Evolutionary conservation across 2,797 vertebrate species (phyloP), one percentile per base, ranked within the genome.

Genomic region (Lagocephalus sceleratus): DNA sequence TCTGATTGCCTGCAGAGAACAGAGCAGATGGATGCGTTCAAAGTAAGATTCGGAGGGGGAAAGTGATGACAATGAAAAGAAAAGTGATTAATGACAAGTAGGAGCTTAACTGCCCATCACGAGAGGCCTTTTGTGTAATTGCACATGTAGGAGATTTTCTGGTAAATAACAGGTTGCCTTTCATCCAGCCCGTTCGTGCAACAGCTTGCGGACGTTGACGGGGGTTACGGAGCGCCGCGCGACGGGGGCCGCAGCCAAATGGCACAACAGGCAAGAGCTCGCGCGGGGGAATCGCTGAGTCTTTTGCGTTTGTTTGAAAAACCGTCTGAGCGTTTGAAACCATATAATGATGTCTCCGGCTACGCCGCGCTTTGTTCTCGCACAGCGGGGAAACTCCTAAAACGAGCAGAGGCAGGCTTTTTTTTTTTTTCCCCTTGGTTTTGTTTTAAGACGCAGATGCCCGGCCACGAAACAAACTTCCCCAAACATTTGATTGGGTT

Each of bases 131-230:
- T 79, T 60, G 76, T 79, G 71, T 73, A 69, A 73, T 69, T 66
- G 77, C 77, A 78, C 79, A 63, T 76, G 76, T 73, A 55, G 64
- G 75, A 78, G 68, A 67, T 64, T 84, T 83, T 73, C 65, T 81
- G 81, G 71, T 79, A 79, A 82, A 82, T 82, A 82, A 73, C 81
- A 79, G 79, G 78, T 85, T 85, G 80, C 70, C 78, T 87, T 87
- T 88, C 74, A 87, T 83, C 82, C 68, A 60, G 66, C 64, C 73
- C 79, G 71, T 69, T 75, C 71, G 55, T 78, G 82, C 79, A 87
- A 84, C 87, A 88, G 85, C 88, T 89, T 90, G 87, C 63, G 76
- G 65, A 73, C 71, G 73, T 69, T 85, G 72, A 63, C 26, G 65
- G 73, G 75, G 79, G 73, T 70, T 78, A 72, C 51, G 72, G 76